Base-by-base conservation (phyloP, 2,888 invertebrate species). In the Chirona hameri region DNA sequence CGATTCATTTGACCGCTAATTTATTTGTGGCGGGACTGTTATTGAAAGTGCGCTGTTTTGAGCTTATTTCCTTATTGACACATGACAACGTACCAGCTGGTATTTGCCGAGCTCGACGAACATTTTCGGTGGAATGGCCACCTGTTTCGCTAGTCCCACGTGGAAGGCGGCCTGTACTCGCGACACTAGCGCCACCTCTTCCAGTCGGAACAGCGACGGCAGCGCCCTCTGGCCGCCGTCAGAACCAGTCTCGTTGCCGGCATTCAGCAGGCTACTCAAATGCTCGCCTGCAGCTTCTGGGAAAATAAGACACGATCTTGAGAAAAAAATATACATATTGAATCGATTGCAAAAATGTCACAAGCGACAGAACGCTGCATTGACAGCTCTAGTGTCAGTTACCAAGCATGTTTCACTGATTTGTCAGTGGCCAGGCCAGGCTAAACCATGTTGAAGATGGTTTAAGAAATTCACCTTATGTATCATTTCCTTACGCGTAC, bases 251-350 rank as follows among this genome's bases (percentile, higher is more conserved):
- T 24, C 12, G 76, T 76, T 76, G 46, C 39, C 39, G 4, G 24
- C 21, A 24, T 9, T 7, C 7, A 76, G 24, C 31, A 39, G 18
- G 18, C 76, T 46, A 39, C 24, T 46, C 46, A 76, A 12, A n/a
- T 76, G 76, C 76, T 76, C 76, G 9, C 76, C 76, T 7, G 76
- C 76, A 0, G 76, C 76, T 21, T 76, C 76, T 72, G 69, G 15
- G 29, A 12, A 69, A 69, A 60, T 14, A 2, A 55, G 18, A 55
- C 18, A 14, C 18, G 18, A 18, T 55, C 15, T 55, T 14, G 55
- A 55, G 10, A 12, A 55, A 55, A 55, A 12, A 55, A 55, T 55
- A 55, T 55, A 12, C 14, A 55, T 7, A 55, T 55, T 3, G 4
- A 14, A 55, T 55, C 55, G 39, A 39, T 39, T 39, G 39, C 39